Evolutionary conservation across 2,113 vertebrate species (phyloP), one percentile per base, ranked within the genome.

Genomic region (Bostrychus sinensis): DNA sequence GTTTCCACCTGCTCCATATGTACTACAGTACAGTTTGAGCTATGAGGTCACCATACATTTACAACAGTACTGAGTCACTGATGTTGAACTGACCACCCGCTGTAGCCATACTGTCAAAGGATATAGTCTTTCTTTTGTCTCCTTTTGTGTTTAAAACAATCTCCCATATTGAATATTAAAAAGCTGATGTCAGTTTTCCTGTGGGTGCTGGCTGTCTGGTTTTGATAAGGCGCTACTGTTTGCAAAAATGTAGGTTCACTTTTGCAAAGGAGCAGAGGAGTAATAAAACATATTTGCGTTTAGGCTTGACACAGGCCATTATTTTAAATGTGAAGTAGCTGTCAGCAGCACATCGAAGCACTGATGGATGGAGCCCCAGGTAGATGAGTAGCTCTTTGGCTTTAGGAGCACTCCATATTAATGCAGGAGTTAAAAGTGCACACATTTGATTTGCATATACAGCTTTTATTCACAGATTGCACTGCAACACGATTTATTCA

Each of bases 261-360:
- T n/a, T 34, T 8, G 32, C 32, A n/a, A 22, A 17, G 17, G n/a
- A n/a, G n/a, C n/a, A 17, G 23, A 17, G n/a, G 42, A 45, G 51
- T 30, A 55, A 70, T 86, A 86, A 81, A 80, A 61, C 62, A 51
- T 34, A 7, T n/a, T n/a, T 72, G 77, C 58, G 72, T 81, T 86
- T 62, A 70, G 68, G 19, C 28, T 62, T 78, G 83, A 78, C 74
- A 67, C 77, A 62, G 55, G 70, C 62, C 70, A 80, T 73, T 78
- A 72, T 73, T 81, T 70, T 50, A 42, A 72, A 78, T 57, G 62
- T 20, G 38, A 55, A 72, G 76, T 56, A 56, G 66, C 79, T 77
- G 82, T 71, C 51, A 62, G 70, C 70, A 42, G 26, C 67, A 41
- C 13, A 62, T n/a, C 66, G 68, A 42, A 51, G 34, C 2, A 1